Evolutionary conservation across 2,113 vertebrate genomes (phyloP).

Genomic region (Pithys albifrons): DNA sequence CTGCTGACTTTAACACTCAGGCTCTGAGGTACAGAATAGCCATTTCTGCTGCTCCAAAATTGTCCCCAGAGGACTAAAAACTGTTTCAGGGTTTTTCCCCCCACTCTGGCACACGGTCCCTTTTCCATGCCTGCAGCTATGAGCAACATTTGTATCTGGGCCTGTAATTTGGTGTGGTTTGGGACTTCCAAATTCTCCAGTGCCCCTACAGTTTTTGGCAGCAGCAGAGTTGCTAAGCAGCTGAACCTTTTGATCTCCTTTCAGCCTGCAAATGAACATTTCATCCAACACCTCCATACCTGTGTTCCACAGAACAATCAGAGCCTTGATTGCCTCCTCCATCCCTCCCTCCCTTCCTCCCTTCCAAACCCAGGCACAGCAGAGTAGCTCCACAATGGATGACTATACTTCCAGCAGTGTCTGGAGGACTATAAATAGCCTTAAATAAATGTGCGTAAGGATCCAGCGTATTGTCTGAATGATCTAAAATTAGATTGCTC

Average conservation of each 20-base stretch:
- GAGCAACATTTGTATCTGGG: neutral
- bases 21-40: neutral
- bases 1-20: neutral
- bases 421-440: slow-evolving; percentile 46
- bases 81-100: neutral
- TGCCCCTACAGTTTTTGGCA: slow-evolving; percentile 18
- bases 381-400: neutral
- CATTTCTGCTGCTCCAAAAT: neutral
- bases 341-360: neutral
- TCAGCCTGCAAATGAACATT: slow-evolving; percentile 27
- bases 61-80: neutral
- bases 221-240: neutral
- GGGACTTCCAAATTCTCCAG: neutral
- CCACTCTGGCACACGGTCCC: rapidly evolving
- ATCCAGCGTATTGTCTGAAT: slow-evolving; percentile 54
- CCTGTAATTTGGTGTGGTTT: neutral
- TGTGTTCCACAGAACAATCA: slow-evolving; percentile 32
- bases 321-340: slow-evolving; percentile 24
- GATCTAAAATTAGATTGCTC: slow-evolving; percentile 58
- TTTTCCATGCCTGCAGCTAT: slow-evolving; percentile 21
- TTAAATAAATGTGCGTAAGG: neutral
- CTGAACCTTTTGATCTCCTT: neutral
- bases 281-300: slow-evolving; percentile 30
- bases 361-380: neutral
- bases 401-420: slow-evolving; percentile 11